phyloP scores from a whole-genome alignment of 1,140 invertebrate species.

The Semibalanus balanoides region DNA sequence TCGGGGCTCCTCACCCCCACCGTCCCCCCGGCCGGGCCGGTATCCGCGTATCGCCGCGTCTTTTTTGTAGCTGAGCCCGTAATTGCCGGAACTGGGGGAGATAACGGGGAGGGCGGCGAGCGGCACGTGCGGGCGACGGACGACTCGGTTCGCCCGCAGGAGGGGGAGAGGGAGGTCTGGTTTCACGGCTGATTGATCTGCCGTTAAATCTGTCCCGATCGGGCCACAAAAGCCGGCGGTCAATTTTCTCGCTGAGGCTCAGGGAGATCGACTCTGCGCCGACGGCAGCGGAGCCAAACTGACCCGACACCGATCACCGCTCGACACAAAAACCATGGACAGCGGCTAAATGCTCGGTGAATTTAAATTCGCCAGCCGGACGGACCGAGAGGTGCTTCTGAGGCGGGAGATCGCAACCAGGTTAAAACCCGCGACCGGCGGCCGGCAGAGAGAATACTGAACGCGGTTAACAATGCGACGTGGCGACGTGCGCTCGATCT shows the following conservation, averaged over 20 bases:
- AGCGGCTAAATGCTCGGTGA: neutral
- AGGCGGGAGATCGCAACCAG: neutral
- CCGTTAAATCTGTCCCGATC: neutral
- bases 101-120: neutral
- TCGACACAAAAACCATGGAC: neutral
- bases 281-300: no score
- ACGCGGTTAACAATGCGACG: neutral
- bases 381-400: neutral
- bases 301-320: no score
- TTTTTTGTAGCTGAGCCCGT: neutral
- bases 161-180: neutral
- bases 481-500: neutral
- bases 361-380: neutral
- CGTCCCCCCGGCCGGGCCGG: no score
- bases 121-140: neutral
- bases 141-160: no score
- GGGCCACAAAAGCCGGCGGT: neutral
- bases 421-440: neutral
- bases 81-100: constrained; percentile 1
- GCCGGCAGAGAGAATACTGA: neutral
- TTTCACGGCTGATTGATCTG: neutral
- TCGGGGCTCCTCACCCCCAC: neutral
- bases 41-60: neutral
- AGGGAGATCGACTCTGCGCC: neutral
- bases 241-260: neutral